Percentiles rank a stretch among this genome's conserved stretches.
phyloP scores from a whole-genome alignment of 1,140 invertebrate genomes.

The Drosophila kikkawai region DNA sequence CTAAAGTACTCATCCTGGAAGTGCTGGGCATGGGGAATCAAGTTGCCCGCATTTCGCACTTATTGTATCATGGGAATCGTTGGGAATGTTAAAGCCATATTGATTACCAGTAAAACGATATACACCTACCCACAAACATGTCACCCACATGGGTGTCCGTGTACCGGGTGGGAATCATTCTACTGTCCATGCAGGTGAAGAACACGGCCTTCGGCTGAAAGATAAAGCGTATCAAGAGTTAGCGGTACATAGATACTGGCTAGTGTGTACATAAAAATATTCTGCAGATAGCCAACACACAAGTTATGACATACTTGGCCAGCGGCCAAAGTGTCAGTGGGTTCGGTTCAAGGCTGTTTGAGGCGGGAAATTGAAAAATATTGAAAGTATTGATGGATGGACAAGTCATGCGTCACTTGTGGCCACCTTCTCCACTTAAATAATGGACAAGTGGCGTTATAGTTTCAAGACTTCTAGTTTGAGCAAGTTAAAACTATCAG shows the following conservation, averaged over 20 bases:
- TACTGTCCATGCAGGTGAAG: constrained; percentile 98
- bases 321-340: constrained; percentile 43
- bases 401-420: neutral
- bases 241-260: constrained; percentile 36
- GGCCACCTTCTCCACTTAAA: neutral
- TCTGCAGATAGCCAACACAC: constrained; percentile 13
- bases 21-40: constrained; percentile 95
- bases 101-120: neutral
- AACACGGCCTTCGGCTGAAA: constrained; percentile 96
- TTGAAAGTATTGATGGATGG: constrained; percentile 8
- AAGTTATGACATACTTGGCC: constrained; percentile 55
- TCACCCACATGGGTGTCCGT: constrained; percentile 98
- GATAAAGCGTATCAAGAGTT: constrained; percentile 54
- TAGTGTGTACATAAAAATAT: constrained; percentile 44
- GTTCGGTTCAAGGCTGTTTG: constrained; percentile 52
- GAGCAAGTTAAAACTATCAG: too few relatives aligned
- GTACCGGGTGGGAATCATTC: constrained; percentile 97
- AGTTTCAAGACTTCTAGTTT: too few relatives aligned
- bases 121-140: constrained; percentile 96
- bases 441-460: too few relatives aligned
- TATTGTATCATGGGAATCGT: constrained; percentile 80
- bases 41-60: constrained; percentile 97
- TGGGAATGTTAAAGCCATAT: constrained; percentile 15
- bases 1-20: constrained; percentile 94
- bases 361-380: constrained; percentile 27